Evolutionary conservation across 2,113 vertebrate genomes (phyloP), one percentile per base, ranked within the genome.

Genomic region (Gavialis gangeticus): DNA sequence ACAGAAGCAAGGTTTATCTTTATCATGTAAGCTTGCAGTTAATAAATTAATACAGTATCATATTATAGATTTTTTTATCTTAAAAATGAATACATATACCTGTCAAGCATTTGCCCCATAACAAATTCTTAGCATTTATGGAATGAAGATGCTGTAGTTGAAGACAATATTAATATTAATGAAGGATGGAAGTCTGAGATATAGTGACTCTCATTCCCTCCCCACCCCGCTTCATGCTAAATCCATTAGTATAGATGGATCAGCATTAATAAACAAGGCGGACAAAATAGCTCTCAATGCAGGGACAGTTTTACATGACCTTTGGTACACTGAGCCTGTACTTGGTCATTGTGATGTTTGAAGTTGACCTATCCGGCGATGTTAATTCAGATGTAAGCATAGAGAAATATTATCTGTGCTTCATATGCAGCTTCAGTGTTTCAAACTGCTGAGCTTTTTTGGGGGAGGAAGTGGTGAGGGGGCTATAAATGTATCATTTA

Each of bases 171-270:
- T 97, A 98, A 98, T 98, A 97, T 98, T 97, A 95, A 98, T 97
- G 95, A 97, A 92, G 93, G 91, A 90, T 92, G 94, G 97, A 96
- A 96, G 96, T 96, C 97, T 92, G 95, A 97, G 96, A 97, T 97
- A 94, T 71, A 97, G 97, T 15, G 22, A 96, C 95, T 96, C 87
- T 94, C 27, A 4, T 96, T 96, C 95, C 96, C 93, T 86, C 85
- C 96, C 91, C 96, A 94, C 92, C 94, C 96, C 95, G 94, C 96
- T 91, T 93, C 89, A 95, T 97, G 89, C 93, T 93, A 97, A 98
- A 98, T 95, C 97, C 98, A 98, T 98, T 98, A 98, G 97, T 97
- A 96, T 84, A 94, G 97, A 93, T 92, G 95, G 91, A 97, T 97
- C 75, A 87, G 93, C 97, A 96, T 97, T 97, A 97, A 98, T 96